These are phyloP conservation scores for Archocentrus centrarchus DNA, from an alignment of 2,113 vertebrate genomes.

Conservation along the genomic window DNA sequence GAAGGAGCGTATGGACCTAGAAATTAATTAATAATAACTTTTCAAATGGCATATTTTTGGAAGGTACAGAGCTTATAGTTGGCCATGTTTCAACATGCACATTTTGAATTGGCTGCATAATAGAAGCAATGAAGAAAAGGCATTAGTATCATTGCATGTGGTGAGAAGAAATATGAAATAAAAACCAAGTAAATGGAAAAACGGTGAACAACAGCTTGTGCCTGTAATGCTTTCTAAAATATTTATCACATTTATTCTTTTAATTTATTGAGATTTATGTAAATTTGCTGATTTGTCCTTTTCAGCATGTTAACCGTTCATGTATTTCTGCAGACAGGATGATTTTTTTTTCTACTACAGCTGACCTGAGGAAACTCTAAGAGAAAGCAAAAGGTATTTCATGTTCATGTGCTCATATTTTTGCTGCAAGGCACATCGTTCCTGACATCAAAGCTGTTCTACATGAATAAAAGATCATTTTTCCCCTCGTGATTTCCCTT, in stretches of 20 bases:
- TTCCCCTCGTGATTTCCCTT: fast-evolving
- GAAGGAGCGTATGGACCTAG: not conserved
- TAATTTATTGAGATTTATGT: not conserved
- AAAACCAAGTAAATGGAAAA: not conserved
- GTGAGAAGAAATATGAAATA: not conserved
- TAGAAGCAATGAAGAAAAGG: too few relatives aligned
- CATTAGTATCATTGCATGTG: too few relatives aligned
- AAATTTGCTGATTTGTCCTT: not conserved
- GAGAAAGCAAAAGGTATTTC: not conserved
- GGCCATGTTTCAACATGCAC: not conserved
- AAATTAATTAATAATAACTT: too few relatives aligned
- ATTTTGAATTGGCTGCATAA: too few relatives aligned
- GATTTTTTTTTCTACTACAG: not conserved
- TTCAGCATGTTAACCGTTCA: not conserved
- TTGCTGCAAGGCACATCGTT: not conserved
- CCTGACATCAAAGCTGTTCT: conserved; percentile 4
- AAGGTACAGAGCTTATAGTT: too few relatives aligned
- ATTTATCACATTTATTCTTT: not conserved
- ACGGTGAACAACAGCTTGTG: not conserved
- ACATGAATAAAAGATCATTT: conserved; percentile 7
- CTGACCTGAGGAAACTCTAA: not conserved
- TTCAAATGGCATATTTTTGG: too few relatives aligned
- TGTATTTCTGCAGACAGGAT: fast-evolving
- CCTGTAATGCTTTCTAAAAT: not conserved
- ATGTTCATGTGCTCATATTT: conserved; percentile 10